These are phyloP conservation scores for Himalopsyche japonica DNA, from an alignment of 2,888 invertebrate genomes.

Conservation along the genomic window DNA sequence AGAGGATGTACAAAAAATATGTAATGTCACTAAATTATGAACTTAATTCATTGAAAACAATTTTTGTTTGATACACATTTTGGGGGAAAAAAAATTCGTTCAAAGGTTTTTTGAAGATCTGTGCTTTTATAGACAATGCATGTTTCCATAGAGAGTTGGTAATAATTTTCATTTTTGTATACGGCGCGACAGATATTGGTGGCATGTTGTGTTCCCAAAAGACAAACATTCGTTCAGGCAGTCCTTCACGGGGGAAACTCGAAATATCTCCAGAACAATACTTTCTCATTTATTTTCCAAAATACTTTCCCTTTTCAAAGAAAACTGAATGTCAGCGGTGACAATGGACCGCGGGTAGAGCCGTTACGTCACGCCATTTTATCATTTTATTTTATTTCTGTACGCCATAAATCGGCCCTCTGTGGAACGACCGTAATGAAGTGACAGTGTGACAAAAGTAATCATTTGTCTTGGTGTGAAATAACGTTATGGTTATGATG, in stretches of 20 bases:
- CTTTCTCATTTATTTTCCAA: constrained; percentile 10
- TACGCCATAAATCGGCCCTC: constrained; percentile 13
- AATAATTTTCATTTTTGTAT: neutral
- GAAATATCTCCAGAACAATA: constrained; percentile 2
- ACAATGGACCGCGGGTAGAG: neutral
- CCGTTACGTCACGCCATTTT: constrained; percentile 14
- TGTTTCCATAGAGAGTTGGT: neutral
- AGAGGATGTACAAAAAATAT: too few relatives aligned
- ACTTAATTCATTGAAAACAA: too few relatives aligned
- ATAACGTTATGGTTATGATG: neutral
- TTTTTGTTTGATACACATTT: too few relatives aligned
- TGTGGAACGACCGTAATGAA: constrained; percentile 17
- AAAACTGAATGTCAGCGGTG: neutral
- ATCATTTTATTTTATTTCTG: constrained; percentile 13
- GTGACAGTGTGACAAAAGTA: constrained; percentile 14
- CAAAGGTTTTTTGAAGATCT: too few relatives aligned
- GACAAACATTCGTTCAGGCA: neutral
- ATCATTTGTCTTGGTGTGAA: constrained; percentile 20
- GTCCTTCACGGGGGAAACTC: neutral
- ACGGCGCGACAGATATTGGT: neutral
- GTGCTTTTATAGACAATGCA: too few relatives aligned
- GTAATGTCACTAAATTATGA: too few relatives aligned
- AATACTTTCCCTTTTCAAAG: neutral
- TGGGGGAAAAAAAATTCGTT: too few relatives aligned
- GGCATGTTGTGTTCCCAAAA: neutral